A percentile compares a stretch with the other conserved stretches of the same genome.
These are phyloP conservation scores for Embidobia sp. DNA, from an alignment of 2,888 invertebrate species.

Conservation along the genomic window DNA sequence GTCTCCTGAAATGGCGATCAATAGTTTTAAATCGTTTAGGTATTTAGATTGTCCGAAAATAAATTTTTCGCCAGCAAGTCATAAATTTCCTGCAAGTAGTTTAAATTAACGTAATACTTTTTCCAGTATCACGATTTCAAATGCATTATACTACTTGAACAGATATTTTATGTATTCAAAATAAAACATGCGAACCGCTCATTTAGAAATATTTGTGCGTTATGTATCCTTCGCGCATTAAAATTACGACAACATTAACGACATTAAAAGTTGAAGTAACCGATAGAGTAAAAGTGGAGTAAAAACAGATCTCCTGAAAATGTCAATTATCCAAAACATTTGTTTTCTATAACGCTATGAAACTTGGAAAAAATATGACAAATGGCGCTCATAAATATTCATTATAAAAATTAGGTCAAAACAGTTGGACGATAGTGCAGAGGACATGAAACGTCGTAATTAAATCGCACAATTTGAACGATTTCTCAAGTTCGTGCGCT, in stretches of 20 bases:
- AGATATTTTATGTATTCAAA: neutral
- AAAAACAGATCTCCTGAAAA: too few relatives aligned
- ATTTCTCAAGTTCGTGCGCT: conserved; percentile 14
- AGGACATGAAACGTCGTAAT: conserved; percentile 28
- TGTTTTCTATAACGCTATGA: too few relatives aligned
- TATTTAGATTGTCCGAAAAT: conserved; percentile 15
- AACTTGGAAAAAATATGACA: conserved; percentile 8
- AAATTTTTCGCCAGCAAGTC: conserved; percentile 2
- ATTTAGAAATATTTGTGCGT: too few relatives aligned
- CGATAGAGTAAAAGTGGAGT: too few relatives aligned
- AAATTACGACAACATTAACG: too few relatives aligned
- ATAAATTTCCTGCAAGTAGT: conserved; percentile 1
- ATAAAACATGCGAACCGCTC: too few relatives aligned
- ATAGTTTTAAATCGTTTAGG: too few relatives aligned
- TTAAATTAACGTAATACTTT: conserved; percentile 5
- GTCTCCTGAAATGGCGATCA: neutral
- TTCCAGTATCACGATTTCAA: conserved; percentile 9
- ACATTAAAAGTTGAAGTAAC: too few relatives aligned
- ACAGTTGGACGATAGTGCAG: conserved; percentile 10
- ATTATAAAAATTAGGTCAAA: conserved; percentile 32
- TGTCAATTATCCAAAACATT: too few relatives aligned
- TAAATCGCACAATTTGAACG: conserved; percentile 18
- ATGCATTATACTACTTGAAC: neutral
- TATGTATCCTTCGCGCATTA: too few relatives aligned
- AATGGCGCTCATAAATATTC: conserved; percentile 24